Evolutionary conservation across 2,797 vertebrate species (phyloP).

Genomic region (Neopelma chrysocephalum): DNA sequence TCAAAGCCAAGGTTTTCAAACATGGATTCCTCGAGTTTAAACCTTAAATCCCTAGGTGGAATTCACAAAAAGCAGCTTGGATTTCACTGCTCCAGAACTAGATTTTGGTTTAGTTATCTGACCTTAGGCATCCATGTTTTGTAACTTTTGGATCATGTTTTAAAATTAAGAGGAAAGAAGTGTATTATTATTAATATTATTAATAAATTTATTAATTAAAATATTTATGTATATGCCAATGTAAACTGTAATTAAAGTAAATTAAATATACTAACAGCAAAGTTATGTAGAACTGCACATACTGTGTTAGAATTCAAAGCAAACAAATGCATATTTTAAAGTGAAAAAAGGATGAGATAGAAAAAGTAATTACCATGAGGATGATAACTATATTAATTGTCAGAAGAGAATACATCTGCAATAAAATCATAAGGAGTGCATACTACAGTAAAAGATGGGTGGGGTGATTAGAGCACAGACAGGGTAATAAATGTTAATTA

Average conservation of each 20-base stretch:
- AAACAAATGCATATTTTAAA: not conserved
- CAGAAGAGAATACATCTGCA: not conserved
- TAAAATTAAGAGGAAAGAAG: not conserved
- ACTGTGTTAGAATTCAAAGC: not conserved
- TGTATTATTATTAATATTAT: not conserved
- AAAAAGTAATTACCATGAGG: not conserved
- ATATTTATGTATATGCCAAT: not conserved
- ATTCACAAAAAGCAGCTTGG: not conserved
- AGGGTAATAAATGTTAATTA: slow-evolving; percentile 29
- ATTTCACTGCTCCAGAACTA: not conserved
- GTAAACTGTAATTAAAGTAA: not conserved
- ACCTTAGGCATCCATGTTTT: not conserved
- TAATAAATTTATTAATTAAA: slow-evolving; percentile 3
- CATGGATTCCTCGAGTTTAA: not conserved
- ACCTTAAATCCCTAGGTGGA: not conserved
- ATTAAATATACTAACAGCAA: not conserved
- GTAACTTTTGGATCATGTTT: not conserved
- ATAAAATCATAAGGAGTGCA: not conserved
- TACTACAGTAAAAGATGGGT: not conserved
- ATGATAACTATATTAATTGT: not conserved
- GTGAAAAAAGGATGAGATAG: not conserved
- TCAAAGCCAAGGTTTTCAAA: not conserved
- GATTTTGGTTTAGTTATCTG: not conserved
- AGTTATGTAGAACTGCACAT: not conserved
- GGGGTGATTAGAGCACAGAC: not conserved